Base-by-base conservation (phyloP, 2,797 vertebrate genomes). In the Notolepis coatsorum region DNA sequence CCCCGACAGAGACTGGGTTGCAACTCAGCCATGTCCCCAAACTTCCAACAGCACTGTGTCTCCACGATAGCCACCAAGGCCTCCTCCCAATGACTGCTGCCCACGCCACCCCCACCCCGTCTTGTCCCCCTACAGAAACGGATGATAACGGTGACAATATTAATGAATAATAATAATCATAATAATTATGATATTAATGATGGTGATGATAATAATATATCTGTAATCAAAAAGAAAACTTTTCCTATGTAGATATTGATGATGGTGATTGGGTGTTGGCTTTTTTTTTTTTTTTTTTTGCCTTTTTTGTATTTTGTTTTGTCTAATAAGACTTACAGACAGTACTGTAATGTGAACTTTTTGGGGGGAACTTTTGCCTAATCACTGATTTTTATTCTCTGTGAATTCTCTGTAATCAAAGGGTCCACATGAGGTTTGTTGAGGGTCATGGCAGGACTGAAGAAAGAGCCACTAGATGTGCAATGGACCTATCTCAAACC, bases 21-120 rank as follows among this genome's bases (percentile, higher is more conserved):
- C 90, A 98, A 96, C 67, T 87, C 96, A 0, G 83, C 94, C 31
- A 91, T 98, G 92, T 96, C 97, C 10, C 96, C 96, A 75, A 97
- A 95, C 93, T 99, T 99, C 92, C 97, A 99, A 91, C 96, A 98
- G 93, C 97, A 99, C 88, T 99, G 97, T 13, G 97, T 99, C 43
- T 94, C 96, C 71, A 96, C 96, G 0, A 91, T 98, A 91, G 94
- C 97, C 60, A 98, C 97, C 60, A 99, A 99, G 91, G 97, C 97
- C 56, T 98, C 97, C 48, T 99, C 97, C 66, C 97, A 99, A 91
- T 98, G 96, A 95, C 92, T 84, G 63, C 46, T 21, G 30, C 61
- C 59, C 61, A 0, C 0, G n/a, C 20, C 52, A 17, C 28, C 47
- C 48, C 47, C n/a, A 41, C 46, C 61, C 74, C 25, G 55, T 68